A percentile compares a stretch with the other conserved stretches of the same genome.
Evolutionary conservation across 53 echinoderm and acorn worm genomes (phyloP).

Genomic region (Pentamera pediparva): DNA sequence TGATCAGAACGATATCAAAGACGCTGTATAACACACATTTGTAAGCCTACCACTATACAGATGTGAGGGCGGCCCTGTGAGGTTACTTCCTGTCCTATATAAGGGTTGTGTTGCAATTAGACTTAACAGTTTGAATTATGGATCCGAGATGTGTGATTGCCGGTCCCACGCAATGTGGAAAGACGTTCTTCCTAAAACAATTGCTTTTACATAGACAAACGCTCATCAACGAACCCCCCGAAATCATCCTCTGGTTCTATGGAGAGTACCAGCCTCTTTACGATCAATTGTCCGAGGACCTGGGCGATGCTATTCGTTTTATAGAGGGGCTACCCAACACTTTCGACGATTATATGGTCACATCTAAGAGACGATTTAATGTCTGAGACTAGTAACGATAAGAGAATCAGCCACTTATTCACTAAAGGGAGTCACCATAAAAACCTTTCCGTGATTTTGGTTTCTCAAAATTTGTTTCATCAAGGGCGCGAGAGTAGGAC

Average conservation of each 20-base stretch:
- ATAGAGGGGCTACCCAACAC: conserved; percentile 58
- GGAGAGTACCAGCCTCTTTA: conserved; percentile 67
- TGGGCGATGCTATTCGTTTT: conserved; percentile 45
- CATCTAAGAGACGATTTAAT: conserved; percentile 53
- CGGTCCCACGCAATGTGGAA: conserved; percentile 62
- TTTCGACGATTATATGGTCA: conserved; percentile 42
- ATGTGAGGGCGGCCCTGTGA: no score
- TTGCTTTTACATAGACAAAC: conserved; percentile 31
- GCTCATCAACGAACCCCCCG: conserved; percentile 37
- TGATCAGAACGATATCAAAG: no score
- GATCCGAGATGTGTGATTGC: conserved; percentile 34
- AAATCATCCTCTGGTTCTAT: conserved; percentile 69
- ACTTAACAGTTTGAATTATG: no score
- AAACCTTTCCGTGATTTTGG: conserved; percentile 71
- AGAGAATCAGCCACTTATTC: conserved; percentile 50
- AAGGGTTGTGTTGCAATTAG: no score
- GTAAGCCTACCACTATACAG: no score
- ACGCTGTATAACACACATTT: no score
- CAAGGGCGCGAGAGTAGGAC: conserved; percentile 71
- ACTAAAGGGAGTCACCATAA: conserved; percentile 74
- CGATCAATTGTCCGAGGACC: conserved; percentile 23
- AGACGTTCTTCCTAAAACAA: conserved; percentile 54
- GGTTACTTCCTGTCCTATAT: no score
- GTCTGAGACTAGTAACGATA: conserved; percentile 44
- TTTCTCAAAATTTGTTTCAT: conserved; percentile 69